These are phyloP conservation scores for Thecocarcelia acutangulata DNA, from an alignment of 2,888 invertebrate species.

Conservation along the genomic window DNA sequence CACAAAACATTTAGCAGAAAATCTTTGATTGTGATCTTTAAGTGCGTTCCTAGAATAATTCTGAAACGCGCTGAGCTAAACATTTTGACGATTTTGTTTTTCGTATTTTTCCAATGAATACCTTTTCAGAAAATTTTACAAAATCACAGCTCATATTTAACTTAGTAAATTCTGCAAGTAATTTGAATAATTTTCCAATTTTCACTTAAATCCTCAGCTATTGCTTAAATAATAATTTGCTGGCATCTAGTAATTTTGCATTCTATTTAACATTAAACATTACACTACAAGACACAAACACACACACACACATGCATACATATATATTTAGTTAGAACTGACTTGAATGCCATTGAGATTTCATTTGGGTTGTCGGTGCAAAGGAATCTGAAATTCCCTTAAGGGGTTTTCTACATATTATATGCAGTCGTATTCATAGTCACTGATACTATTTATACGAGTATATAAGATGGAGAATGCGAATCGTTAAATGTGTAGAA, in stretches of 20 bases:
- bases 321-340: slow-evolving; percentile 36
- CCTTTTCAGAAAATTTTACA: no score
- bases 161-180: no score
- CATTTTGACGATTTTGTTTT: no score
- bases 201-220: not conserved
- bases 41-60: no score
- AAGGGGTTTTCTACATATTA: slow-evolving; percentile 35
- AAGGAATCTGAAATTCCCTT: slow-evolving; percentile 60
- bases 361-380: slow-evolving; percentile 42
- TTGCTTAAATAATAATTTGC: not conserved
- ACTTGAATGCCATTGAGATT: slow-evolving; percentile 62
- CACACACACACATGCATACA: no score
- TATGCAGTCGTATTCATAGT: slow-evolving; percentile 5
- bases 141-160: no score
- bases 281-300: slow-evolving; percentile 16
- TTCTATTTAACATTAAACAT: slow-evolving; percentile 21
- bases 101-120: no score
- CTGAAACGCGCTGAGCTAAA: no score
- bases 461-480: slow-evolving; percentile 19
- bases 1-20: no score
- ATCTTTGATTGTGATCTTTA: no score
- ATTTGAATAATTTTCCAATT: not conserved
- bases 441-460: slow-evolving; percentile 16
- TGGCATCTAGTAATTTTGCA: slow-evolving; percentile 1
- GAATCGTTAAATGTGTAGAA: slow-evolving; percentile 28